Base-by-base conservation (phyloP, 2,113 vertebrate genomes). In the Zosterops borbonicus region DNA sequence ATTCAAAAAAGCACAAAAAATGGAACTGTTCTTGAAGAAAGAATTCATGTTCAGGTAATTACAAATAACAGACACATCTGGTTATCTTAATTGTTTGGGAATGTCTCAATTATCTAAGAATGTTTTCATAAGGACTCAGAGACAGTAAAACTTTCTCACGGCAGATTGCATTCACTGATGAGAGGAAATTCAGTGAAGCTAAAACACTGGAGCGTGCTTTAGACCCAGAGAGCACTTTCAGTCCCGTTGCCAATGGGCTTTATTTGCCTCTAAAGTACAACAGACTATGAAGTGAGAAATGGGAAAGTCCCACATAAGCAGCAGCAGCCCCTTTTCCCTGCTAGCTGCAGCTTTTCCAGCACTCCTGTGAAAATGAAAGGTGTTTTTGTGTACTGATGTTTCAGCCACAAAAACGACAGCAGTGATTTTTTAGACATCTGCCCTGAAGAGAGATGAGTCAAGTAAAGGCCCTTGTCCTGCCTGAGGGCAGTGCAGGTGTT, bases 41-140 rank as follows among this genome's bases (percentile, higher is more conserved):
- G 95, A 97, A 98, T 96, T 97, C 95, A 90, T 97, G 97, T 98
- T 98, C 98, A 98, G 97, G 98, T 98, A 98, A 98, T 98, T 98
- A 98, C 97, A 98, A 98, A 98, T 98, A 98, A 98, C 96, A 97
- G 98, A 98, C 92, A 94, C 98, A 98, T 98, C 97, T 98, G 97
- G 97, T 97, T 98, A 98, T 98, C 97, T 98, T 98, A 98, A 98
- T 98, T 98, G 98, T 98, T 98, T 98, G 97, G 97, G 97, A 98
- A 98, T 97, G 97, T 98, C 97, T 98, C 97, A 98, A 98, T 98
- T 98, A 98, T 96, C 96, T 83, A 96, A 94, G 96, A 97, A 98
- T 97, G 96, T 98, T 98, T 97, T 98, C 97, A 86, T 96, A 97
- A 96, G 85, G 97, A 98, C 96, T 97, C 86, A 35, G 94, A 98